Evolutionary conservation across 2,888 invertebrate species (phyloP).

Genomic region (Busseola fusca): DNA sequence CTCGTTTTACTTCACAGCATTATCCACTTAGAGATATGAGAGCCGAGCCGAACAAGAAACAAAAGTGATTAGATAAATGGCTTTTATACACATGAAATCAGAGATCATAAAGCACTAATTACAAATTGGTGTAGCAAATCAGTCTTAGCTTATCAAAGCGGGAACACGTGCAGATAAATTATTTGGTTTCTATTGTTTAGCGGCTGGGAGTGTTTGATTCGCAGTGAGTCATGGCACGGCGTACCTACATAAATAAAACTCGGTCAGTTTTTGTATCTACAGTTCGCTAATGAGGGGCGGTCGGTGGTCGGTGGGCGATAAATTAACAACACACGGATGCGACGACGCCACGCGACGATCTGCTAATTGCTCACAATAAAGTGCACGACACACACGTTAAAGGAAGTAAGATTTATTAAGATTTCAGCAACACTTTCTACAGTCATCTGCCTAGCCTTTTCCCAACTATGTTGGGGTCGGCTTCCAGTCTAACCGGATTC

Average conservation of each 20-base stretch:
- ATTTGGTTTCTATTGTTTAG: constrained; percentile 68
- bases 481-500: too few species aligned
- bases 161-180: constrained; percentile 61
- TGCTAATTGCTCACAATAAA: constrained; percentile 61
- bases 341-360: constrained; percentile 74
- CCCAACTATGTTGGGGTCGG: too few species aligned
- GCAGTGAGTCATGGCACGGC: constrained; percentile 71
- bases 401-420: constrained; percentile 44
- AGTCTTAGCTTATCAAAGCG: constrained; percentile 59
- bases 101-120: constrained; percentile 64
- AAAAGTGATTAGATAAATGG: constrained; percentile 61
- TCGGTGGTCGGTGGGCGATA: constrained; percentile 72
- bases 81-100: constrained; percentile 60
- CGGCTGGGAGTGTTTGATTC: constrained; percentile 57
- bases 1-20: constrained; percentile 49
- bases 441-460: too few species aligned
- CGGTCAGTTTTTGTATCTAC: constrained; percentile 71
- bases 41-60: constrained; percentile 51
- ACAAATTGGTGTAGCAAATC: constrained; percentile 63
- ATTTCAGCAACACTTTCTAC: constrained; percentile 52
- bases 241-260: constrained; percentile 67
- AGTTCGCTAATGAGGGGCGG: constrained; percentile 76
- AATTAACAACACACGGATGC: constrained; percentile 76
- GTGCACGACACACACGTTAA: constrained; percentile 25
- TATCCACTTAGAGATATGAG: constrained; percentile 53